These are phyloP conservation scores for Nasonovia ribisnigri DNA, from an alignment of 2,888 invertebrate species.

Conservation along the genomic window DNA sequence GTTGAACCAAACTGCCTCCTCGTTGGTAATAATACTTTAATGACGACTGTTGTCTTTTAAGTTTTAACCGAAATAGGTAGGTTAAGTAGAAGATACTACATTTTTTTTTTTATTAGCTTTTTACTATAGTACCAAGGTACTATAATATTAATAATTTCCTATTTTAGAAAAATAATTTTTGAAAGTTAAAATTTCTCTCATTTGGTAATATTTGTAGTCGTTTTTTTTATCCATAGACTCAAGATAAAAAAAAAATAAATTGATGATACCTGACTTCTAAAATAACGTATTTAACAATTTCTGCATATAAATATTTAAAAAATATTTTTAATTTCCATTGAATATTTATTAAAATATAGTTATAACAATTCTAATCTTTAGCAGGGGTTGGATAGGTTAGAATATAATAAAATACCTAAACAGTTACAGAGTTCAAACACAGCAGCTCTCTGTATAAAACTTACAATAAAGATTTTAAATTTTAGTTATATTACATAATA, in stretches of 20 bases:
- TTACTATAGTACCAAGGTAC: too few species aligned
- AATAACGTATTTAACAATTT: too few species aligned
- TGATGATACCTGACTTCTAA: too few species aligned
- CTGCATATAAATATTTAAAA: neutral
- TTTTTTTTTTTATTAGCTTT: too few species aligned
- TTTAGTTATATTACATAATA: neutral
- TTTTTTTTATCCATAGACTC: too few species aligned
- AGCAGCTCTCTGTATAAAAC: too few species aligned
- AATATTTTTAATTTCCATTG: neutral
- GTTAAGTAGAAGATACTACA: too few species aligned
- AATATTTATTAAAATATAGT: neutral
- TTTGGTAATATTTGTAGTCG: too few species aligned
- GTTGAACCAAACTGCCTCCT: neutral
- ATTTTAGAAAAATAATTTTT: too few species aligned
- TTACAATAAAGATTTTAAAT: neutral
- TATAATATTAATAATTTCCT: too few species aligned
- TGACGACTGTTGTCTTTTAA: neutral
- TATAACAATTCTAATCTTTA: neutral
- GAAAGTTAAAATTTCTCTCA: too few species aligned
- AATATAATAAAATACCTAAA: neutral
- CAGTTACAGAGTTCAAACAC: neutral
- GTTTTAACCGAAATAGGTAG: neutral
- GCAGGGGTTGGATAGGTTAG: neutral
- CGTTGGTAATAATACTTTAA: neutral
- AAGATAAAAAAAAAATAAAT: too few species aligned